Percentiles rank a stretch among this genome's conserved stretches.
Evolutionary conservation across 1,140 invertebrate genomes (phyloP).

Genomic region (Musca domestica): DNA sequence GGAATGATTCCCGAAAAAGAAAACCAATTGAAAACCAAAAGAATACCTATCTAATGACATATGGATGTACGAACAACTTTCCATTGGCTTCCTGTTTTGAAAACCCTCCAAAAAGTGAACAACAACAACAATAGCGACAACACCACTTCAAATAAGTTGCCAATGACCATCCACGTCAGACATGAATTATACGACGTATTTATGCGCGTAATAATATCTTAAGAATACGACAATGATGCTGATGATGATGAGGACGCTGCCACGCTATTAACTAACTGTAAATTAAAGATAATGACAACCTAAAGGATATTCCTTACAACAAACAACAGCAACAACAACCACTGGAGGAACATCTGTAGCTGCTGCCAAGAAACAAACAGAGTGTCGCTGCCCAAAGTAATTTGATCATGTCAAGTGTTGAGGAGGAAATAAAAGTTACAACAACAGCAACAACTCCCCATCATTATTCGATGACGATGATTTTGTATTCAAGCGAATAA

Average conservation of each 20-base stretch:
- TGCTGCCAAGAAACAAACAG: too few relatives aligned
- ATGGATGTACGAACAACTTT: too few relatives aligned
- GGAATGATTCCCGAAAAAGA: too few relatives aligned
- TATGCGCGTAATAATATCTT: neutral
- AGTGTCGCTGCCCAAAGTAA: constrained; percentile 4
- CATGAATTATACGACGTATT: neutral
- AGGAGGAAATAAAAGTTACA: constrained; percentile 13
- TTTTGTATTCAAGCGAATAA: neutral
- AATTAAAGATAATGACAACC: constrained; percentile 21
- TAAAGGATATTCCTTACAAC: constrained; percentile 9
- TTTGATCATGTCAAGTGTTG: constrained; percentile 21
- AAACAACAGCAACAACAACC: too few relatives aligned
- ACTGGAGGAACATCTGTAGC: too few relatives aligned
- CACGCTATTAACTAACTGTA: constrained; percentile 12
- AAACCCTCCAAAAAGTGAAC: neutral
- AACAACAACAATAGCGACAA: neutral
- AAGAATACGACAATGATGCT: neutral
- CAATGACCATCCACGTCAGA: neutral
- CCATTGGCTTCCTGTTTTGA: neutral
- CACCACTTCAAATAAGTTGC: neutral
- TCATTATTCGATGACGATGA: neutral
- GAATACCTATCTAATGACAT: too few relatives aligned
- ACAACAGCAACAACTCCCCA: neutral
- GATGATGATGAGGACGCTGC: neutral
- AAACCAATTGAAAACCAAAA: too few relatives aligned